Percentiles rank a stretch among this genome's conserved stretches.
phyloP scores from a whole-genome alignment of 2,888 invertebrate species.

The Ypsolopha sequella region DNA sequence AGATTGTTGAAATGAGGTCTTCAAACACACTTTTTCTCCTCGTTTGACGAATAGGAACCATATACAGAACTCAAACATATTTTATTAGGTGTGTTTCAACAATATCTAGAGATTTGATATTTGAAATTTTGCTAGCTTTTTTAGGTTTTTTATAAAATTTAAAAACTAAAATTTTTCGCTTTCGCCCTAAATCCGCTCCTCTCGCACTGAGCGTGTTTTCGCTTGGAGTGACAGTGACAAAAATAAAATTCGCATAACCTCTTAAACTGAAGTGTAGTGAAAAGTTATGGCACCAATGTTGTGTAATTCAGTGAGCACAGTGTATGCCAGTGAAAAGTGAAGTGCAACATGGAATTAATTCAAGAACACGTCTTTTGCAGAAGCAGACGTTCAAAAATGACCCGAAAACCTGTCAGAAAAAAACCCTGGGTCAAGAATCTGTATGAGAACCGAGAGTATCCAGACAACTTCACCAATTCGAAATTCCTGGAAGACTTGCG shows the following conservation, averaged over 20 bases:
- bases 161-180: too few species aligned
- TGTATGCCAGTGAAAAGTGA: neutral
- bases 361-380: slow-evolving; percentile 40
- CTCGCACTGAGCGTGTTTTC: neutral
- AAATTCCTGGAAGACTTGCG: slow-evolving; percentile 87
- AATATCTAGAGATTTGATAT: too few species aligned
- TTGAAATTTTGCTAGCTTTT: too few species aligned
- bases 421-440: slow-evolving; percentile 89
- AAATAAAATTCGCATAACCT: too few species aligned
- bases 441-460: slow-evolving; percentile 87
- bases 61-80: too few species aligned
- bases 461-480: slow-evolving; percentile 93
- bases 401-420: slow-evolving; percentile 8
- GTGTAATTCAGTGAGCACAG: neutral
- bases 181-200: too few species aligned
- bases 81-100: too few species aligned
- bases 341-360: neutral
- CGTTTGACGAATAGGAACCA: too few species aligned
- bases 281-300: neutral
- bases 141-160: too few species aligned
- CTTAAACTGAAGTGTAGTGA: neutral
- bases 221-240: too few species aligned
- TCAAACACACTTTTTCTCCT: too few species aligned
- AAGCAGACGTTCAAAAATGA: slow-evolving; percentile 34
- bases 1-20: too few species aligned